Percentiles rank a stretch among this genome's conserved stretches.
These are phyloP conservation scores for Halcyon senegalensis DNA, from an alignment of 2,113 vertebrate species.

Conservation along the genomic window DNA sequence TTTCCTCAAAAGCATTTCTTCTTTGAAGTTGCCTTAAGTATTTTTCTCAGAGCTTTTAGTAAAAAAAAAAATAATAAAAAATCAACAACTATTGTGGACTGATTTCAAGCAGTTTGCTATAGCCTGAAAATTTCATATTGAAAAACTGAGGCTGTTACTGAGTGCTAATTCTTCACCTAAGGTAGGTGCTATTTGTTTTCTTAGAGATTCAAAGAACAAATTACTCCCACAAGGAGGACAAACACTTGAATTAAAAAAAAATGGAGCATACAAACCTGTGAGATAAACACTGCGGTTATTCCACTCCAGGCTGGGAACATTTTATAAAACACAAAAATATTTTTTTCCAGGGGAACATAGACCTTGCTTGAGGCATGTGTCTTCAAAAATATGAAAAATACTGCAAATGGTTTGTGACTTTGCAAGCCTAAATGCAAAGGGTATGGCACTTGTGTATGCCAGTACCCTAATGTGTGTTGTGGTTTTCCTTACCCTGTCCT, in stretches of 20 bases:
- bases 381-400: background rate
- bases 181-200: background rate
- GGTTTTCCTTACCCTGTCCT: background rate
- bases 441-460: background rate
- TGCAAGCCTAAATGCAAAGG: background rate
- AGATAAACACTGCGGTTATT: background rate
- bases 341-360: background rate
- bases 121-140: background rate
- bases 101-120: background rate
- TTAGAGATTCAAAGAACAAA: background rate
- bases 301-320: background rate
- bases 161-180: background rate
- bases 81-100: background rate
- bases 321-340: background rate
- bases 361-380: background rate
- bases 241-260: background rate
- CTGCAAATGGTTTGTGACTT: background rate
- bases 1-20: constrained; percentile 58
- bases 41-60: background rate
- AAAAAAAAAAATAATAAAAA: background rate
- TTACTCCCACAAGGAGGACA: background rate
- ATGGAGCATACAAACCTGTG: background rate
- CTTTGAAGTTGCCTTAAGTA: constrained; percentile 36
- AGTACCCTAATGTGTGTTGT: background rate
- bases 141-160: background rate